A percentile compares a stretch with the other conserved stretches of the same genome.
Conservation (phyloP, 1,140 invertebrate species). For the Druon quercuslanigerum region DNA sequence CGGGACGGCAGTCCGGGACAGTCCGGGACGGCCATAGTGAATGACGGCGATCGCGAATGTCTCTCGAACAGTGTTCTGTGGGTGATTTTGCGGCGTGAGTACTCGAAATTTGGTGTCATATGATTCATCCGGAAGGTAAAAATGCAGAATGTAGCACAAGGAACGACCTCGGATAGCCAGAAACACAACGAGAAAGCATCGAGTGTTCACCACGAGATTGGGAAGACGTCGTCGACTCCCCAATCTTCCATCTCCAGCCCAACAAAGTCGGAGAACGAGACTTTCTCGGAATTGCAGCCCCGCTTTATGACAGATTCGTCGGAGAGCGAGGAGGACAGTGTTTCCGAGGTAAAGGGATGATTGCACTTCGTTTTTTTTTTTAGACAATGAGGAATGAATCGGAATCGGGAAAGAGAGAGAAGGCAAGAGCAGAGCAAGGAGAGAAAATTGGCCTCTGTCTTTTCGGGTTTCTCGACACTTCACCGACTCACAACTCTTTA, state of each 20-base stretch:
- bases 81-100: slow-evolving; percentile 71
- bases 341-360: slow-evolving; percentile 85
- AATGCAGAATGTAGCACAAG: slow-evolving; percentile 92
- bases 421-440: neutral
- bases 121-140: slow-evolving; percentile 82
- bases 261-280: slow-evolving; percentile 86
- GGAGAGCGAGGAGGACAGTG: slow-evolving; percentile 94
- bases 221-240: slow-evolving; percentile 79
- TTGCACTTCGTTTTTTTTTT: slow-evolving; percentile 1
- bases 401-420: slow-evolving; percentile 36
- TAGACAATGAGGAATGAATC: slow-evolving; percentile 32
- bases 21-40: slow-evolving; percentile 55
- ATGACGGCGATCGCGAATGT: slow-evolving; percentile 77
- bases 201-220: slow-evolving; percentile 77
- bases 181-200: slow-evolving; percentile 81
- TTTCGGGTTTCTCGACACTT: slow-evolving; percentile 37
- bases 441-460: slow-evolving; percentile 3
- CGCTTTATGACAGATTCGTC: slow-evolving; percentile 92
- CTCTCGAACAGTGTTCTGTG: slow-evolving; percentile 57
- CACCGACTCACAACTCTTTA: neutral
- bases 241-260: slow-evolving; percentile 80
- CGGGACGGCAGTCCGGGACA: too few relatives aligned
- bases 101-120: slow-evolving; percentile 77
- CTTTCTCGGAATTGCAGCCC: slow-evolving; percentile 84
- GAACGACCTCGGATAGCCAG: slow-evolving; percentile 83